Percentiles rank a stretch among this genome's conserved stretches.
Evolutionary conservation across 2,113 vertebrate species (phyloP).

Genomic region (Bombycilla garrulus): DNA sequence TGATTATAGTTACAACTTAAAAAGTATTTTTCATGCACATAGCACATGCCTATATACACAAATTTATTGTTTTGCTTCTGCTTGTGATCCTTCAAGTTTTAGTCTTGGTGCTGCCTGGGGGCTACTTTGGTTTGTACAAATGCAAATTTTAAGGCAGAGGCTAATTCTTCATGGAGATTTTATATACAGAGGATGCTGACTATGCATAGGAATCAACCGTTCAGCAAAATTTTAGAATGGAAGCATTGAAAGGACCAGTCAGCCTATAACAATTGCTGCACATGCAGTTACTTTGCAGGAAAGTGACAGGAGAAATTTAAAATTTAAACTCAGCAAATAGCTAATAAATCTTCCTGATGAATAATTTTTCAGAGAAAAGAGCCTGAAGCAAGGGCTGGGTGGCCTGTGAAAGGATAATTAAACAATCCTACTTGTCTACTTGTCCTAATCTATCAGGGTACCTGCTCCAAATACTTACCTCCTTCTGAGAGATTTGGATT

Average conservation of each 20-base stretch:
- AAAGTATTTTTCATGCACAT: neutral
- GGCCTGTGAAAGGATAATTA: constrained; percentile 1
- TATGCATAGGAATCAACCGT: neutral
- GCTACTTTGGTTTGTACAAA: neutral
- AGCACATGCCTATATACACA: accelerated
- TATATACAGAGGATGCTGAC: neutral
- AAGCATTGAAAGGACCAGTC: neutral
- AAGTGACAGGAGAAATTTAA: neutral
- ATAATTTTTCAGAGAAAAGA: neutral
- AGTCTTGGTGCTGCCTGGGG: neutral
- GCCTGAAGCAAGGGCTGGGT: neutral
- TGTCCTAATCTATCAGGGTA: neutral
- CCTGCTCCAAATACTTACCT: neutral
- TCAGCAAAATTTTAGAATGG: neutral
- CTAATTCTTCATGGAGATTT: neutral
- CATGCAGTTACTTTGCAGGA: neutral
- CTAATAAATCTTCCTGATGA: constrained; percentile 28
- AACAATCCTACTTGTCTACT: neutral
- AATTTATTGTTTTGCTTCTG: neutral
- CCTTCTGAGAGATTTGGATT: neutral
- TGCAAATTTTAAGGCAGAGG: neutral
- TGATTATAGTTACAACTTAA: neutral
- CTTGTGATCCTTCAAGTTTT: neutral
- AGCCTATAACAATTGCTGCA: neutral
- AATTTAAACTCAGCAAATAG: constrained; percentile 23